These are phyloP conservation scores for Pseudococcus viburni DNA, from an alignment of 2,888 invertebrate genomes.

Conservation along the genomic window DNA sequence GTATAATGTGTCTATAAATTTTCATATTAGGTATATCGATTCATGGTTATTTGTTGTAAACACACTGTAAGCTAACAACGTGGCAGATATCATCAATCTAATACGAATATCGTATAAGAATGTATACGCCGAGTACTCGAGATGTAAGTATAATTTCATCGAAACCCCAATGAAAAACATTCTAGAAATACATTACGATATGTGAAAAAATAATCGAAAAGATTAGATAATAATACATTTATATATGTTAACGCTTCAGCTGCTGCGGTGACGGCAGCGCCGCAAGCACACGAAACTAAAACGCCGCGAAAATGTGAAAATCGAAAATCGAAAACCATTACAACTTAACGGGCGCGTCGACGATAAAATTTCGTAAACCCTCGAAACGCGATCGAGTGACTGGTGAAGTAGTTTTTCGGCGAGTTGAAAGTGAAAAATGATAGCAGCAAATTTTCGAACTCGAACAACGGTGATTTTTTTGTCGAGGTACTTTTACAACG, in stretches of 20 bases:
- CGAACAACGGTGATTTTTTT: conserved; percentile 50
- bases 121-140: background rate
- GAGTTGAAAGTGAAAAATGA: conserved; percentile 56
- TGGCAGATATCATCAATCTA: background rate
- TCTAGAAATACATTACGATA: background rate
- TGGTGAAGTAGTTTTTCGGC: conserved; percentile 40
- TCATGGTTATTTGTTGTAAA: conserved; percentile 14
- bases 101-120: background rate
- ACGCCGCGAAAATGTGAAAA: background rate
- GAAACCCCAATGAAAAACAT: conserved; percentile 3
- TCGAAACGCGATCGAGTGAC: conserved; percentile 9
- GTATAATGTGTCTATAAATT: background rate
- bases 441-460: conserved; percentile 55
- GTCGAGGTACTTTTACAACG: conserved; percentile 42
- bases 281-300: background rate
- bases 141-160: background rate
- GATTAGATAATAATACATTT: conserved; percentile 31
- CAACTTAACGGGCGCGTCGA: background rate
- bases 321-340: background rate
- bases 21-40: background rate
- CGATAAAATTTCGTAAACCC: conserved; percentile 37
- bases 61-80: background rate
- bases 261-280: background rate
- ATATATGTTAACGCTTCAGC: background rate
- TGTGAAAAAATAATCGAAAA: conserved; percentile 6